phyloP scores from a whole-genome alignment of 2,888 invertebrate species.

The Plagodis pulveraria region DNA sequence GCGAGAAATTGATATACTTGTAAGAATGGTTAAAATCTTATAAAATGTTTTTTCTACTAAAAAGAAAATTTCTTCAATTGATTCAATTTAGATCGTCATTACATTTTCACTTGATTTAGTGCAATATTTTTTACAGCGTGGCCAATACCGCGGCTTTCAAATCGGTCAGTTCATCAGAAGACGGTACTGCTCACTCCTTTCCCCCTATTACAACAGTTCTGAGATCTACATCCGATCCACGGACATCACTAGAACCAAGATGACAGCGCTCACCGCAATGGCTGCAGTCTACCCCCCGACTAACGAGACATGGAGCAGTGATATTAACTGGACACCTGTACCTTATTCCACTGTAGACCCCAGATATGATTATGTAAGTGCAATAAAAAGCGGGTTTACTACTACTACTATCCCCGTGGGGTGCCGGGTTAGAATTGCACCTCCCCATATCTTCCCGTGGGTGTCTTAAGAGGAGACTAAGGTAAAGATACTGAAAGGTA shows the following conservation, averaged over 20 bases:
- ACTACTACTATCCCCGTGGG: no score
- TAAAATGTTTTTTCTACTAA: no score
- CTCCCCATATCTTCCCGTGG: no score
- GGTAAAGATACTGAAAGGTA: no score
- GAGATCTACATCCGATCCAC: conserved; percentile 61
- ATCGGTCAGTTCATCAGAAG: conserved; percentile 46
- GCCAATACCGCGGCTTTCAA: neutral
- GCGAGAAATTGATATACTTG: no score
- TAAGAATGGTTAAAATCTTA: no score
- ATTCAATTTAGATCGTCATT: neutral
- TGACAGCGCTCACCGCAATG: conserved; percentile 55
- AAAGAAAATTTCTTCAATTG: no score
- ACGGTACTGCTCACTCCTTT: conserved; percentile 50
- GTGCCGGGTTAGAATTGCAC: no score
- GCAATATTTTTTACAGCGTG: neutral
- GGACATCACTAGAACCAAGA: conserved; percentile 57
- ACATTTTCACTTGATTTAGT: neutral
- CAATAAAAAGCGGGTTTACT: neutral
- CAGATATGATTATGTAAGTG: conserved; percentile 56
- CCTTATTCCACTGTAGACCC: conserved; percentile 52
- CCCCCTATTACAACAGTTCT: conserved; percentile 51
- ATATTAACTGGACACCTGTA: conserved; percentile 53
- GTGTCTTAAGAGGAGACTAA: no score
- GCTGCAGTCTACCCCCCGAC: conserved; percentile 50
- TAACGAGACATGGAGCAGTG: conserved; percentile 44